phyloP scores from a whole-genome alignment of 2,888 invertebrate species.

The Sisyra nigra region DNA sequence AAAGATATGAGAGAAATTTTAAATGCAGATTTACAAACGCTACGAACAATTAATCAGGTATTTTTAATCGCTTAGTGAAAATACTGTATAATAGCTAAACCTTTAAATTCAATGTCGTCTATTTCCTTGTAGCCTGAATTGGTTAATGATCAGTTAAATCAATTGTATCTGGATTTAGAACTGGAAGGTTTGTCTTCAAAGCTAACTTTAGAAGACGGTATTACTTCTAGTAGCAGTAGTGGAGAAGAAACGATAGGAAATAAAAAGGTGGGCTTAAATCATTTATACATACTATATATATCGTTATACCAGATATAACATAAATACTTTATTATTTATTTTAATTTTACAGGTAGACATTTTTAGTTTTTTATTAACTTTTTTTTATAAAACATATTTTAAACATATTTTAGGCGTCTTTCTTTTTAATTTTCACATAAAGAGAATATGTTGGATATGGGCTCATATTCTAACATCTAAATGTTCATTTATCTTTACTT shows the following conservation, averaged over 20 bases:
- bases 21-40: slow-evolving; percentile 37
- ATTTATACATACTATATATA: slow-evolving; percentile 1
- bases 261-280: slow-evolving; percentile 20
- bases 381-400: no score
- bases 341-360: no score
- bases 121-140: slow-evolving; percentile 36
- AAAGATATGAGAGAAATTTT: slow-evolving; percentile 43
- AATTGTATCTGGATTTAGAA: slow-evolving; percentile 51
- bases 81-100: not conserved
- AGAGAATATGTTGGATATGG: no score
- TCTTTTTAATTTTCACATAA: no score
- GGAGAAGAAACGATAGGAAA: slow-evolving; percentile 20
- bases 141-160: slow-evolving; percentile 56
- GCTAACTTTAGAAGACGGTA: slow-evolving; percentile 44
- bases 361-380: no score
- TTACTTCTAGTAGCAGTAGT: slow-evolving; percentile 34
- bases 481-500: no score
- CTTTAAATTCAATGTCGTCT: slow-evolving; percentile 3
- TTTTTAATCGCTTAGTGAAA: slow-evolving; percentile 8
- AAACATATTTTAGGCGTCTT: no score
- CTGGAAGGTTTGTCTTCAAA: slow-evolving; percentile 40
- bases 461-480: no score
- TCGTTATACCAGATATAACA: no score
- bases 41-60: slow-evolving; percentile 39
- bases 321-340: no score